Evolutionary conservation across 2,888 invertebrate species (phyloP), one percentile per base, ranked within the genome.

Genomic region (Brenthis ino): DNA sequence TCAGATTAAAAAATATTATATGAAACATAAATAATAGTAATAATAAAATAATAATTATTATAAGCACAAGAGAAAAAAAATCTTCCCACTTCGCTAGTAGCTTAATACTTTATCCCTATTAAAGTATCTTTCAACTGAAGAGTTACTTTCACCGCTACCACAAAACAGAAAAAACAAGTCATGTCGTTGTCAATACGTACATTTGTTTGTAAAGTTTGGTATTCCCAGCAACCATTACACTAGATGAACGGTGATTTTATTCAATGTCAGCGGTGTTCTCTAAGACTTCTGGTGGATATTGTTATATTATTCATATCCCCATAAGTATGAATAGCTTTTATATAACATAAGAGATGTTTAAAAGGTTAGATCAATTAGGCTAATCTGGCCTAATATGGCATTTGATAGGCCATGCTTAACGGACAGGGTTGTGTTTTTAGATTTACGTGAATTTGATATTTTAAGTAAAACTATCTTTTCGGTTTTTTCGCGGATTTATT

Each of bases 131-230:
- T 43, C 11, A 43, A 43, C 85, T 86, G 87, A 88, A 77, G 84
- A 81, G 80, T 84, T 81, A 83, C 83, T 79, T 78, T 82, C 80
- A 79, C 74, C 77, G 77, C 74, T 78, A 84, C 79, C 81, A 81
- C 82, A 78, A 78, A 83, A 81, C 77, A 75, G 84, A 84, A 85
- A 86, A 87, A 88, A 85, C 86, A 86, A 87, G 84, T 85, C 84
- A 76, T 74, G 76, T 76, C 75, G 74, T 80, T 86, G 82, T 84
- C 85, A 84, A 84, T 83, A 78, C 79, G 76, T 81, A 81, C 82
- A 82, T 85, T 81, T 82, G 81, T 81, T 73, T 77, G 74, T n/a
- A 50, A 68, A 72, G 64, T 64, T 70, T 64, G 13, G 24, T 55
- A 16, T 37, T 60, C 65, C 55, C 28, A 43, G 54, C 8, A 55